These are phyloP conservation scores for Potamarius usumacintae DNA, from an alignment of 2,113 vertebrate species.

Conservation along the genomic window DNA sequence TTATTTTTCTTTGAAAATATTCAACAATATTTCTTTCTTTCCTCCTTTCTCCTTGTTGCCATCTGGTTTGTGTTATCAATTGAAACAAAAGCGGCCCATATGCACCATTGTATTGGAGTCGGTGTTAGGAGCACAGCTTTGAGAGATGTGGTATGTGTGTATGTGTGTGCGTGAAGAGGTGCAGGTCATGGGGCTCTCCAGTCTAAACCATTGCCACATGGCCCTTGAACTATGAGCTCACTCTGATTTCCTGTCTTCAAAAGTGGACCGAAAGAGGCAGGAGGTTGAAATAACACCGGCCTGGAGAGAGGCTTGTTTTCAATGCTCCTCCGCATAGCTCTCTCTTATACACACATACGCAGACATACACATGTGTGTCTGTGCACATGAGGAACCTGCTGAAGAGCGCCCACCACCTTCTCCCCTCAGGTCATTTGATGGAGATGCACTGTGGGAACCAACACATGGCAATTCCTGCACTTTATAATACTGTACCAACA, in stretches of 20 bases:
- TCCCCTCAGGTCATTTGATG: conserved; percentile 11
- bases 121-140: conserved; percentile 60
- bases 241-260: conserved; percentile 91
- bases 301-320: conserved; percentile 78
- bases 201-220: conserved; percentile 76
- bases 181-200: conserved; percentile 52
- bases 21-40: conserved; percentile 76
- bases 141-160: conserved; percentile 63
- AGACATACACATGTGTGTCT: conserved; percentile 22
- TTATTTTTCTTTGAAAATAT: conserved; percentile 85
- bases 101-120: conserved; percentile 56
- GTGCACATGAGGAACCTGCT: conserved; percentile 51
- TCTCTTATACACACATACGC: conserved; percentile 56
- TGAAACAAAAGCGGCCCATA: conserved; percentile 69
- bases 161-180: conserved; percentile 38
- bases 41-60: conserved; percentile 64
- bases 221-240: conserved; percentile 78
- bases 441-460: conserved; percentile 28
- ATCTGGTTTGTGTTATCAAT: conserved; percentile 81
- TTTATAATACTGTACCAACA: conserved; percentile 16
- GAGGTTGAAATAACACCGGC: conserved; percentile 81
- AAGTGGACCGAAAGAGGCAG: conserved; percentile 74
- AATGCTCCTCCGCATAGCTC: conserved; percentile 71
- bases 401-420: conserved; percentile 28
- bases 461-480: conserved; percentile 36